These are phyloP conservation scores for Drosophila sproati DNA, from an alignment of 1,140 invertebrate genomes.

Conservation along the genomic window DNA sequence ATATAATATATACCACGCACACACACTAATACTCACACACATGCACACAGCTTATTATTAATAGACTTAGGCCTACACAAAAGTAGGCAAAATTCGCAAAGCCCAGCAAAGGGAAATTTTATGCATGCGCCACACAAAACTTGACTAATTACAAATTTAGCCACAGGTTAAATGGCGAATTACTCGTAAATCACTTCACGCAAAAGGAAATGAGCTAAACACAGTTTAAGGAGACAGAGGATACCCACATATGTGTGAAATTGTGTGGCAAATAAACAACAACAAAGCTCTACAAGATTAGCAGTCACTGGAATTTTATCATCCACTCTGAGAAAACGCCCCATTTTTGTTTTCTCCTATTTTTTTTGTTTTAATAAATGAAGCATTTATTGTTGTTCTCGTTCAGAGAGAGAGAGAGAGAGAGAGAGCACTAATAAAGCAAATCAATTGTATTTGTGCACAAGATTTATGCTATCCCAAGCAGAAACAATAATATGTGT, in stretches of 20 bases:
- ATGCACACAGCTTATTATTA: conserved; percentile 44
- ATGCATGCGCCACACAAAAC: conserved; percentile 58
- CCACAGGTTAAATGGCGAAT: conserved; percentile 66
- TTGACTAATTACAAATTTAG: conserved; percentile 69
- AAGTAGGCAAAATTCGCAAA: conserved; percentile 35
- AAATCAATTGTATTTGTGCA: conserved; percentile 52
- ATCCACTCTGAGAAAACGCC: conserved; percentile 9
- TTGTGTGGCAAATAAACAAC: conserved; percentile 54
- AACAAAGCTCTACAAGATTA: conserved; percentile 48
- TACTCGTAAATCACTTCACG: conserved; percentile 57
- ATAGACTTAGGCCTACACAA: conserved; percentile 29
- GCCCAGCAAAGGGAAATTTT: conserved; percentile 43
- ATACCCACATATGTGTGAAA: conserved; percentile 44
- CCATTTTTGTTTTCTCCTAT: not conserved
- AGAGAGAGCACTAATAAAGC: conserved; percentile 30
- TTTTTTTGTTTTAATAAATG: conserved; percentile 41
- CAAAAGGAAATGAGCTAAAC: conserved; percentile 45
- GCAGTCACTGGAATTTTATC: conserved; percentile 39
- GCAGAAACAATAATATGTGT: conserved; percentile 42
- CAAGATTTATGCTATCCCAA: conserved; percentile 51
- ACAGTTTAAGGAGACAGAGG: conserved; percentile 20
- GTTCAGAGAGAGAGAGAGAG: not conserved
- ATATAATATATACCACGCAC: conserved; percentile 34
- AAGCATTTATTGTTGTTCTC: conserved; percentile 34
- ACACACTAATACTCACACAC: conserved; percentile 14